Conservation (phyloP, 2,888 invertebrate species). For the Epirrhoe alternata region DNA sequence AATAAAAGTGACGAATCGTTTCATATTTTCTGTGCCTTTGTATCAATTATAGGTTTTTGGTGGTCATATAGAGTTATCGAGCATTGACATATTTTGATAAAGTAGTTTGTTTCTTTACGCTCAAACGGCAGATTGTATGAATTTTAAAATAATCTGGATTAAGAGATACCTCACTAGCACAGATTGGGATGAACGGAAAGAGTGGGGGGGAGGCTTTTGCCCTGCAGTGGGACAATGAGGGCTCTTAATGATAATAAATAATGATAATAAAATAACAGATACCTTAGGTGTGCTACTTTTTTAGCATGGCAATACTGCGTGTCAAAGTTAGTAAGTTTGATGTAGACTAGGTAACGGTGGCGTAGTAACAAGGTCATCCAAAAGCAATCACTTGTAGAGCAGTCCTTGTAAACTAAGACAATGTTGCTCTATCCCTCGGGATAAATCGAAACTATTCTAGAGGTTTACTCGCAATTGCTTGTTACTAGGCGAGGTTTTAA, state of each 20-base stretch:
- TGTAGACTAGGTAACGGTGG: background rate
- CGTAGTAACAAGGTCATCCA: background rate
- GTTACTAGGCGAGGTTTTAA: slow-evolving; percentile 5
- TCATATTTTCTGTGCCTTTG: slow-evolving; percentile 19
- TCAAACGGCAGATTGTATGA: too few relatives aligned
- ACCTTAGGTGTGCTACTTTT: too few relatives aligned
- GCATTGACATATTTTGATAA: background rate
- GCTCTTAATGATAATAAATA: too few relatives aligned
- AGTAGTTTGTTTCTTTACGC: too few relatives aligned
- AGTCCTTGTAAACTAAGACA: slow-evolving; percentile 21
- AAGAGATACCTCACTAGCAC: too few relatives aligned
- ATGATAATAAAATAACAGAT: too few relatives aligned
- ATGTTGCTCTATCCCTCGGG: slow-evolving; percentile 18
- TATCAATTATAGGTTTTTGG: slow-evolving; percentile 23
- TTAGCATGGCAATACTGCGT: too few relatives aligned
- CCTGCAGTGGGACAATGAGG: too few relatives aligned
- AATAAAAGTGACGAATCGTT: slow-evolving; percentile 27
- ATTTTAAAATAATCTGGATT: too few relatives aligned
- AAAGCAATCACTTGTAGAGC: slow-evolving; percentile 28
- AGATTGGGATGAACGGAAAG: too few relatives aligned
- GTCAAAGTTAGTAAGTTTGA: background rate
- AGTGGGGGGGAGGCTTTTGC: too few relatives aligned
- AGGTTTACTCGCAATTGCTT: background rate
- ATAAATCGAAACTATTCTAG: slow-evolving; percentile 2
- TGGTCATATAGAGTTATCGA: background rate